phyloP scores from a whole-genome alignment of 2,888 invertebrate genomes.

The Chrysodeixis includens region DNA sequence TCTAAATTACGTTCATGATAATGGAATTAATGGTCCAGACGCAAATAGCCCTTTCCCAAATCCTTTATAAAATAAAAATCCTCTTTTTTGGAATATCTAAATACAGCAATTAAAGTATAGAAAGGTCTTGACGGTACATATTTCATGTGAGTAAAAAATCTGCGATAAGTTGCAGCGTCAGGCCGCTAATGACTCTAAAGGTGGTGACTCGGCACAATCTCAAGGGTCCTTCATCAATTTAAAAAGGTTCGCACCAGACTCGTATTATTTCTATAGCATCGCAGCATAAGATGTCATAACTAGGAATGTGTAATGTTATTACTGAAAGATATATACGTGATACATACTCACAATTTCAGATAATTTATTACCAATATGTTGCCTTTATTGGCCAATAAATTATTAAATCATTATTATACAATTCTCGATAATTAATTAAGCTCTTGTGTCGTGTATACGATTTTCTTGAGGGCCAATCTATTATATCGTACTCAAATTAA shows the following conservation, averaged over 20 bases:
- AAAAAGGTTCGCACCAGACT: slow-evolving; percentile 12
- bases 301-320: no score
- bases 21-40: background rate
- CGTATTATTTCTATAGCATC: background rate
- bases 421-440: no score
- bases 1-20: background rate
- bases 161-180: slow-evolving; percentile 26
- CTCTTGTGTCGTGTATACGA: no score
- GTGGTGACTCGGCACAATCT: slow-evolving; percentile 30
- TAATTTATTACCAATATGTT: no score
- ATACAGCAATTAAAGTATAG: slow-evolving; percentile 7
- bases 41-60: background rate
- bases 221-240: slow-evolving; percentile 5
- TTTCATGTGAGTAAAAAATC: slow-evolving; percentile 12
- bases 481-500: no score
- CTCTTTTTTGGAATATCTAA: background rate
- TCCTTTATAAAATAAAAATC: background rate
- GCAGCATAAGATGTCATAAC: background rate
- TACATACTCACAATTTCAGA: no score
- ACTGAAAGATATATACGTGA: no score
- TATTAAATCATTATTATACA: no score
- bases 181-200: slow-evolving; percentile 28
- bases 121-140: slow-evolving; percentile 9
- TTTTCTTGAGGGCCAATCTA: no score
- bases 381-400: no score